Evolutionary conservation across 2,888 invertebrate genomes (phyloP).

Genomic region (Phortica magna): DNA sequence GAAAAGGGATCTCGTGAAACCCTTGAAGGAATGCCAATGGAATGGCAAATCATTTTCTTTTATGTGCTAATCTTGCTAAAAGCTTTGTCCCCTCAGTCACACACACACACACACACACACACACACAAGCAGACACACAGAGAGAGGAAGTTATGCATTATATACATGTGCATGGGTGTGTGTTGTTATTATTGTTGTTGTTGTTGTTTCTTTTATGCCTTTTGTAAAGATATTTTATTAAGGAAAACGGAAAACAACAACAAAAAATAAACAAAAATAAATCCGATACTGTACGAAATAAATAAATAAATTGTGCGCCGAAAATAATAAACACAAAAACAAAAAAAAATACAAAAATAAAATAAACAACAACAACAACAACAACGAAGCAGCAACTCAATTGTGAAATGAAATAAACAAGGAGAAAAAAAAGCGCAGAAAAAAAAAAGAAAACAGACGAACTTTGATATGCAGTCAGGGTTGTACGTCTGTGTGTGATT

Average conservation of each 20-base stretch:
- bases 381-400: neutral
- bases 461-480: conserved; percentile 48
- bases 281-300: neutral
- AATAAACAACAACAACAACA: conserved; percentile 20
- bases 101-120: neutral
- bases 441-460: conserved; percentile 41
- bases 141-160: too few relatives aligned
- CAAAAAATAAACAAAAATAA: neutral
- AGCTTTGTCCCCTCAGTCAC: conserved; percentile 34
- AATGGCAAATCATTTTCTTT: neutral
- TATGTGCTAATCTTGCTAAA: conserved; percentile 54
- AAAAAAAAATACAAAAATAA: conserved; percentile 29
- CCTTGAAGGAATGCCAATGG: neutral
- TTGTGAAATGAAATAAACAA: conserved; percentile 30
- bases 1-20: neutral
- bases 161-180: conserved; percentile 25
- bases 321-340: conserved; percentile 45
- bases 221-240: neutral
- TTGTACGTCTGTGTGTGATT: conserved; percentile 24
- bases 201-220: conserved; percentile 23
- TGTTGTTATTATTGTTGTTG: conserved; percentile 20
- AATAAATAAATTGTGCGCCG: conserved; percentile 3
- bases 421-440: neutral
- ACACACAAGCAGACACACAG: neutral
- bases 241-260: conserved; percentile 49